Base-by-base conservation (phyloP, 2,888 invertebrate genomes). In the Cerastis leucographa region DNA sequence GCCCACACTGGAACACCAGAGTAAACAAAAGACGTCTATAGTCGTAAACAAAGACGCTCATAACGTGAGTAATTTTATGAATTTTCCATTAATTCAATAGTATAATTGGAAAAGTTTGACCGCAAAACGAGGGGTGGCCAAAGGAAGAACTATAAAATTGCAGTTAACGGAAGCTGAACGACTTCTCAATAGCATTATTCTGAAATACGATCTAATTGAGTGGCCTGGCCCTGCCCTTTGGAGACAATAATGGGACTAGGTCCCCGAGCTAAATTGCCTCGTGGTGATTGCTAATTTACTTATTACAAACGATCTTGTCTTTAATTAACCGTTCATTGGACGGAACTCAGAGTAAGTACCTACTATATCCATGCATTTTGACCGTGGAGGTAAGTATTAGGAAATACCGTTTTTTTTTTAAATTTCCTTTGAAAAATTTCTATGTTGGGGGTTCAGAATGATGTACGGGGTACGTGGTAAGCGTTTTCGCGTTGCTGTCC, bases 71-170 rank as follows among this genome's bases (percentile, higher is more conserved):
- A 91, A 91, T 92, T 92, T 92, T 89, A 89, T 90, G 89, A 93
- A 92, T 91, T 92, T 90, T 91, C 89, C 92, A 90, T 91, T 92
- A 93, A 92, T 91, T 91, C 89, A 89, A 89, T 90, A 87, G 85
- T 90, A 91, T 93, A 94, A 94, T 94, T 93, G 93, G 92, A 90
- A 94, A 94, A 94, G 91, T 94, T 94, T 85, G 90, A 89, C 91
- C 91, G 88, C 90, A 87, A 87, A 89, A 84, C 86, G 89, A 81
- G 90, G 89, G 89, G 86, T 87, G 89, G 89, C 86, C 90, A 76
- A 87, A 78, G 87, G 88, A 92, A 93, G 92, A 94, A 94, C 94
- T 94, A 94, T 94, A 94, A 94, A 94, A 94, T 94, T 89, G 92
- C 93, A 92, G 92, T 94, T 93, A 94, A 92, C 90, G 89, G 85